Conservation (phyloP, 2,797 vertebrate species). For the Sebastes ruberrimus region DNA sequence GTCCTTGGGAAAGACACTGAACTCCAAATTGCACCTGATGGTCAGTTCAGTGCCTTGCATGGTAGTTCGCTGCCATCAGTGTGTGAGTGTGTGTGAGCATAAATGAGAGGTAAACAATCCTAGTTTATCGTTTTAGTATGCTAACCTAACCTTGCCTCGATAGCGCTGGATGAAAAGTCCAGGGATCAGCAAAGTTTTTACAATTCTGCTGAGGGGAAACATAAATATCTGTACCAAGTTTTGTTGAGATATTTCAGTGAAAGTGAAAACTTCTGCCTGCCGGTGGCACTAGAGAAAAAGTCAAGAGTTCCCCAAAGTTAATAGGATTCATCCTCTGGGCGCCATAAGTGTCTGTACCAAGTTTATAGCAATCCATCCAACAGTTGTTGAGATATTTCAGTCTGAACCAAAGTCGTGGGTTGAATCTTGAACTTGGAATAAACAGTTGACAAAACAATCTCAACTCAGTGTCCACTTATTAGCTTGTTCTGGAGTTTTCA, state of each 20-base stretch:
- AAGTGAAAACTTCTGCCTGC: background rate
- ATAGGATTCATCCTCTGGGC: background rate
- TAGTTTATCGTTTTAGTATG: background rate
- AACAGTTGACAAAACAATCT: background rate
- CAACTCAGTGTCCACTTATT: background rate
- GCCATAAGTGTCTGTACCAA: background rate
- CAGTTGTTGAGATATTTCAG: background rate
- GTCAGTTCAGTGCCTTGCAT: background rate
- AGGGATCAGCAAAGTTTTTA: rapidly evolving
- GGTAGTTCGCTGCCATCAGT: background rate
- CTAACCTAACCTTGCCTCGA: background rate
- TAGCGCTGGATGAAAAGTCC: background rate
- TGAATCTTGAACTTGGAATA: background rate
- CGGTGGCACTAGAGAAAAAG: background rate
- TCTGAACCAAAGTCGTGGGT: background rate
- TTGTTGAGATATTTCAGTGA: background rate
- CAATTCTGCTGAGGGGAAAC: background rate
- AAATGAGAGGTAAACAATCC: background rate
- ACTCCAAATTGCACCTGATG: background rate
- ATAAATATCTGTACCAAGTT: background rate
- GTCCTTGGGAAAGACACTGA: background rate
- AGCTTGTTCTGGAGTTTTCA: background rate
- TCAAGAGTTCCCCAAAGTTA: background rate
- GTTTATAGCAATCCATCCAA: background rate
- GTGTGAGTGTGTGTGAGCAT: background rate